These are phyloP conservation scores for Poecilia picta DNA, from an alignment of 2,797 vertebrate species.

Conservation along the genomic window DNA sequence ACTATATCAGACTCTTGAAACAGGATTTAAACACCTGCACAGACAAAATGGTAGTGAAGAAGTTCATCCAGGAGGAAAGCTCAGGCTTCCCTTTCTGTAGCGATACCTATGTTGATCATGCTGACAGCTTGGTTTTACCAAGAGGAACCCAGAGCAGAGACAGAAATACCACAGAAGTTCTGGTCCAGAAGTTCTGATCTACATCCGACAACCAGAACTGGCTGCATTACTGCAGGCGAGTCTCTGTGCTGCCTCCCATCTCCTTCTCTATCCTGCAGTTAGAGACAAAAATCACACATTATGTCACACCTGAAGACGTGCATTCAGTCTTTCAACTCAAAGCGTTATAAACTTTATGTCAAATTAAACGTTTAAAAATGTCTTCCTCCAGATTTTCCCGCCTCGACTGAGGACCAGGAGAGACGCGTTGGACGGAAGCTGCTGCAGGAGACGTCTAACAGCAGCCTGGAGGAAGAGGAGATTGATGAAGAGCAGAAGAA, in stretches of 20 bases:
- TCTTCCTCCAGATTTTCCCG: conserved; percentile 73
- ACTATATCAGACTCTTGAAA: neutral
- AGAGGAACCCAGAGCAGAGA: neutral
- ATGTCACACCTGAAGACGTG: neutral
- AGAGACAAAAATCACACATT: neutral
- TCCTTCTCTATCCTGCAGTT: neutral
- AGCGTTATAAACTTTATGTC: neutral
- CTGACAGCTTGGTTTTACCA: neutral
- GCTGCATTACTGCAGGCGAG: neutral
- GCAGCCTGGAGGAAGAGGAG: conserved; percentile 70
- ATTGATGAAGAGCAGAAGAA: conserved; percentile 78
- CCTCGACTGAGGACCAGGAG: conserved; percentile 70
- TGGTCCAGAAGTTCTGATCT: neutral
- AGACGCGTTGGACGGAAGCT: conserved; percentile 84
- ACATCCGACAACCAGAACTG: neutral
- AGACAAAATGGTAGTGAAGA: neutral
- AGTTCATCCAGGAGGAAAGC: neutral
- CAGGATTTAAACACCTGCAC: neutral
- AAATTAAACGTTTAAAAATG: neutral
- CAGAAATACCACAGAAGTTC: neutral
- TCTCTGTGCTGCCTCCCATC: neutral
- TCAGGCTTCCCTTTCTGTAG: neutral
- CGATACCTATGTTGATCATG: neutral
- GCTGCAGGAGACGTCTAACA: conserved; percentile 80
- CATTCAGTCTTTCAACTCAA: neutral